These are phyloP conservation scores for Matsumyia berberina DNA, from an alignment of 2,888 invertebrate species.

Conservation along the genomic window DNA sequence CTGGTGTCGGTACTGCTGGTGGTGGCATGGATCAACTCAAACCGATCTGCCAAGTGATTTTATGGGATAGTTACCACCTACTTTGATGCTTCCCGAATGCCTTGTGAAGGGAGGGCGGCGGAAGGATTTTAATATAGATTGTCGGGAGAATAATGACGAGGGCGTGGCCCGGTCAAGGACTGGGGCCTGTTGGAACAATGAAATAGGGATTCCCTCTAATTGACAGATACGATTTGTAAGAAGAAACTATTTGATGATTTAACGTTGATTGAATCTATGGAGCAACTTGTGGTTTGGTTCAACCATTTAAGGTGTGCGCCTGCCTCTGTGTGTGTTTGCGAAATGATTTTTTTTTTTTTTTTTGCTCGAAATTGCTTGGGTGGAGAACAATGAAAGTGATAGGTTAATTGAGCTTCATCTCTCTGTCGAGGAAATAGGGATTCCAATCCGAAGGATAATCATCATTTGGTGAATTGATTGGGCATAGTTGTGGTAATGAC, in stretches of 20 bases:
- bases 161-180: slow-evolving; percentile 23
- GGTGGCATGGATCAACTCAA: slow-evolving; percentile 21
- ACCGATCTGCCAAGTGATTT: slow-evolving; percentile 44
- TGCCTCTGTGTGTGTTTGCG: not conserved
- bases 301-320: slow-evolving; percentile 40
- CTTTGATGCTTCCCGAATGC: slow-evolving; percentile 27
- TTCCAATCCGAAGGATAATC: slow-evolving; percentile 51
- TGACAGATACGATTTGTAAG: slow-evolving; percentile 69
- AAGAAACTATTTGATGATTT: slow-evolving; percentile 56
- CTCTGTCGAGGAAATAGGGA: slow-evolving; percentile 30
- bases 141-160: slow-evolving; percentile 41
- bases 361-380: slow-evolving; percentile 30
- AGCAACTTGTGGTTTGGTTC: slow-evolving; percentile 39
- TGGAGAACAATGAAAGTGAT: slow-evolving; percentile 49
- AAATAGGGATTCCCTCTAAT: slow-evolving; percentile 55
- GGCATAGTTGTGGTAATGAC: not conserved
- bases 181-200: slow-evolving; percentile 16
- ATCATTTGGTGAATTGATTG: slow-evolving; percentile 47
- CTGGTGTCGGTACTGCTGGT: not conserved
- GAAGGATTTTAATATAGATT: slow-evolving; percentile 42
- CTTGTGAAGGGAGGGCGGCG: not conserved
- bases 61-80: slow-evolving; percentile 69
- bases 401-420: slow-evolving; percentile 40
- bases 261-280: slow-evolving; percentile 39
- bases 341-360: slow-evolving; percentile 2